These are phyloP conservation scores for Pristionchus entomophagus DNA, from an alignment of 2,888 invertebrate genomes.

Conservation along the genomic window DNA sequence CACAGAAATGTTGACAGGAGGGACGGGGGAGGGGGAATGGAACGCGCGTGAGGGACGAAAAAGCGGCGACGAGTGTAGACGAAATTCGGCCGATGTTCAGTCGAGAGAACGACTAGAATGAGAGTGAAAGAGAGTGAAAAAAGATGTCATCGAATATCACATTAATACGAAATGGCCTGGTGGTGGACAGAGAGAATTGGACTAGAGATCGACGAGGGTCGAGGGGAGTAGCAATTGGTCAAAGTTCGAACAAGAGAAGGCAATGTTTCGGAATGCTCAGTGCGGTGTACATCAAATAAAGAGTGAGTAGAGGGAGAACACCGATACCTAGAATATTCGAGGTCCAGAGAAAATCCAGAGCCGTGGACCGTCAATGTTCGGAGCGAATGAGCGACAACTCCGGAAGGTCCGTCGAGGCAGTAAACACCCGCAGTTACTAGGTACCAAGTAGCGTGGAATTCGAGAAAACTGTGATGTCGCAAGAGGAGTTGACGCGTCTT, in stretches of 20 bases:
- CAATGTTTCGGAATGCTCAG: too few relatives aligned
- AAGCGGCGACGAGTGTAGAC: background rate
- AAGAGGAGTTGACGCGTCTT: background rate
- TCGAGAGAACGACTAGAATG: background rate
- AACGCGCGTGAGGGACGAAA: background rate
- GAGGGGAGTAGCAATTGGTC: background rate
- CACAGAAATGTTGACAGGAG: background rate
- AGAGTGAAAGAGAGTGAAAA: background rate
- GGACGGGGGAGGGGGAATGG: background rate
- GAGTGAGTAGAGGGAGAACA: too few relatives aligned
- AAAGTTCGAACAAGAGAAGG: too few relatives aligned
- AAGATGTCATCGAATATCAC: slow-evolving; percentile 24
- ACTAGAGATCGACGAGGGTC: background rate
- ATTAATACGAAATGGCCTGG: slow-evolving; percentile 14
- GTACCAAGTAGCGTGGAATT: too few relatives aligned
- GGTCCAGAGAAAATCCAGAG: too few relatives aligned
- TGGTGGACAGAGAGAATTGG: background rate
- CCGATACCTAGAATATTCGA: too few relatives aligned
- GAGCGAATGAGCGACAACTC: too few relatives aligned
- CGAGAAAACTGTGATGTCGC: too few relatives aligned
- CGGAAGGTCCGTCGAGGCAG: too few relatives aligned
- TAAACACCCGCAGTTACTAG: too few relatives aligned
- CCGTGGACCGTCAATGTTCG: too few relatives aligned
- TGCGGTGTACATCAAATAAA: too few relatives aligned
- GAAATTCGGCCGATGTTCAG: background rate